Evolutionary conservation across 37 sponge, comb jelly and placozoan species (phyloP), one percentile per base, ranked within the genome.

Genomic region (Eunapius fragilis): DNA sequence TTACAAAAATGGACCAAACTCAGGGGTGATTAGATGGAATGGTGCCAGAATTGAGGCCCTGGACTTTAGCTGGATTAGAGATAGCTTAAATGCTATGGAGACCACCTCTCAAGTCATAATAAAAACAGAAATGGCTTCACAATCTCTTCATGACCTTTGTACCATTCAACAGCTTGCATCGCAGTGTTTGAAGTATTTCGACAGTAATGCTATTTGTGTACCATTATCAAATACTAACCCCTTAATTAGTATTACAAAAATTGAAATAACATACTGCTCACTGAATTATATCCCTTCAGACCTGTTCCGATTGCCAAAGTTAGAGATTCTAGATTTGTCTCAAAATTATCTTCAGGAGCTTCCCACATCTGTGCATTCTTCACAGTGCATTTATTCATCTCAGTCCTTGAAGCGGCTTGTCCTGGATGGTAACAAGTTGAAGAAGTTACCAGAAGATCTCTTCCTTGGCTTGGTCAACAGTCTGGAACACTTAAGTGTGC

Each of bases 401-500:
- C 48, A 30, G 37, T 67, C 37, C 25, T 37, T 81, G 11, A 70
- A 34, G 31, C 23, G 58, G 19, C 80, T 94, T 0, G 50, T 91
- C 25, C 71, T 94, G 23, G 80, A 76, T 80, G 69, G 81, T 79
- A 94, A 94, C 73, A 7, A 72, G 24, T 78, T 94, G 3, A 24
- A 77, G 32, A 67, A 37, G 23, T 77, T 94, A 3, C 95, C 95
- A 1, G 85, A 86, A 37, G 86, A 86, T 0, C 73, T 91, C 34
- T 91, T 88, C 37, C 70, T 69, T 25, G 80, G 80, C 5, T 24
- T 84, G 24, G 78, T 80, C 26, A 36, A 67, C 17, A 70, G 82
- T 26, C 75, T 94, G 36, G 81, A 85, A 47, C 80, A 88, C 47
- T 68, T 94, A 31, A 77, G 69, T 37, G 91, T 85, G 2, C 77